These are phyloP conservation scores for Matsumyia berberina DNA, from an alignment of 2,888 invertebrate species.

Conservation along the genomic window DNA sequence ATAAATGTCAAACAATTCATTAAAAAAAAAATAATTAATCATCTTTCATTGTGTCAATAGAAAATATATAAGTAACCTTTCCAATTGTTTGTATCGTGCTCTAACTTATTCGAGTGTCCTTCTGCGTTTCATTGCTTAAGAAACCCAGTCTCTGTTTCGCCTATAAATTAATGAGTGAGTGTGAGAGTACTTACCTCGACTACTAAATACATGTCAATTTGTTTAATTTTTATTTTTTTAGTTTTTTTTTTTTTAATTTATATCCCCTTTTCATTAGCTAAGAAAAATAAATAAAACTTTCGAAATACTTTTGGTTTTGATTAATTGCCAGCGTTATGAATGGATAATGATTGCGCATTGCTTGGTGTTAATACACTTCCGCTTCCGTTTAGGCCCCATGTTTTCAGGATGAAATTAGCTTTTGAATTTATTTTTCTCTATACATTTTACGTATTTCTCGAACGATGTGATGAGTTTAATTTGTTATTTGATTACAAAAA, in stretches of 20 bases:
- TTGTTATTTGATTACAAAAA: slow-evolving; percentile 68
- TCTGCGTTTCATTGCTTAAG: slow-evolving; percentile 8
- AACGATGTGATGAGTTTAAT: slow-evolving; percentile 54
- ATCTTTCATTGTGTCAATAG: slow-evolving; percentile 31
- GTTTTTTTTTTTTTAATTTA: slow-evolving; percentile 45
- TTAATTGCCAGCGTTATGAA: slow-evolving; percentile 68
- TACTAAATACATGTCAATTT: slow-evolving; percentile 56
- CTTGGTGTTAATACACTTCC: slow-evolving; percentile 56
- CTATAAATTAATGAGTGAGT: slow-evolving; percentile 68
- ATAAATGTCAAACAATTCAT: slow-evolving; percentile 21
- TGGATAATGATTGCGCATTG: slow-evolving; percentile 44
- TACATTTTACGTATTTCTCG: slow-evolving; percentile 22
- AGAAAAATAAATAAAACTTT: slow-evolving; percentile 12
- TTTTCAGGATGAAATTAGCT: slow-evolving; percentile 44
- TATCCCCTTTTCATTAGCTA: slow-evolving; percentile 58
- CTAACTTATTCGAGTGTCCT: slow-evolving; percentile 38
- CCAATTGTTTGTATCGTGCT: slow-evolving; percentile 37
- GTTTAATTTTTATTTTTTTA: slow-evolving; percentile 30
- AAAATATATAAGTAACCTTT: slow-evolving; percentile 51
- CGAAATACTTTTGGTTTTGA: slow-evolving; percentile 28
- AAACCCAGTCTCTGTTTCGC: slow-evolving; percentile 15
- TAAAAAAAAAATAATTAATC: slow-evolving; percentile 11
- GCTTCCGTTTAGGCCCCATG: slow-evolving; percentile 29
- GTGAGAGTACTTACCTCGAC: slow-evolving; percentile 74
- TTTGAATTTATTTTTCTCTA: not conserved